Percentiles rank a stretch among this genome's conserved stretches.
phyloP scores from a whole-genome alignment of 2,888 invertebrate genomes.

The Volucella inanis region DNA sequence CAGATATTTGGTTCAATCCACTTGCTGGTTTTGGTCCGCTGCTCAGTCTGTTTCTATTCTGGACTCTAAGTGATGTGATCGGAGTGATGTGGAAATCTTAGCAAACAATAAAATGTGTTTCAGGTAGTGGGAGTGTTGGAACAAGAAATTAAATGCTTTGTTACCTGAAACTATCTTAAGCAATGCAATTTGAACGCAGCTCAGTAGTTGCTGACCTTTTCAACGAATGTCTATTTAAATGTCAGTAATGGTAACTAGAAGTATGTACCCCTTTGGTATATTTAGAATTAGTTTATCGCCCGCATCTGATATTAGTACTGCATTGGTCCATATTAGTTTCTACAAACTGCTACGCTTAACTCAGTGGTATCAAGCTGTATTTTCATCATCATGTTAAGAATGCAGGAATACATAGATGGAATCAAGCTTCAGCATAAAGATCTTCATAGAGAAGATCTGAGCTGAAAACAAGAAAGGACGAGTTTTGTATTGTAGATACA shows the following conservation, averaged over 20 bases:
- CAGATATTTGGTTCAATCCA: constrained; percentile 58
- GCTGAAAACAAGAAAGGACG: too few species aligned
- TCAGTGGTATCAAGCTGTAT: too few species aligned
- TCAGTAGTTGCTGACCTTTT: constrained; percentile 57
- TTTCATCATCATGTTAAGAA: background rate
- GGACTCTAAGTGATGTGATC: constrained; percentile 11
- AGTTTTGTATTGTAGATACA: too few species aligned
- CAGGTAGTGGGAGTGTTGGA: background rate
- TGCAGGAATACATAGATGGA: too few species aligned
- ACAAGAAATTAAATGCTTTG: constrained; percentile 32
- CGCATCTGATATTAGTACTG: too few species aligned
- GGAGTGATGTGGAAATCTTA: constrained; percentile 34
- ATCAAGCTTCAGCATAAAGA: too few species aligned
- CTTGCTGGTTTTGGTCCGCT: constrained; percentile 52
- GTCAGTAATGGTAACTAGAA: background rate
- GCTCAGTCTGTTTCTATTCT: constrained; percentile 44
- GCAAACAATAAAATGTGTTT: constrained; percentile 4
- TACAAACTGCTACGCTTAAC: too few species aligned
- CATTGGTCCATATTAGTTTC: too few species aligned
- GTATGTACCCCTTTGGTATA: too few species aligned
- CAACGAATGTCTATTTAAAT: constrained; percentile 48
- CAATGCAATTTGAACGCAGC: constrained; percentile 9
- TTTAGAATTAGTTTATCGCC: too few species aligned
- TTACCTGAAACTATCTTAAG: constrained; percentile 32
- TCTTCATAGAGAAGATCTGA: too few species aligned